Evolutionary conservation across 2,888 invertebrate species (phyloP).

Genomic region (Yponomeuta sedellus): DNA sequence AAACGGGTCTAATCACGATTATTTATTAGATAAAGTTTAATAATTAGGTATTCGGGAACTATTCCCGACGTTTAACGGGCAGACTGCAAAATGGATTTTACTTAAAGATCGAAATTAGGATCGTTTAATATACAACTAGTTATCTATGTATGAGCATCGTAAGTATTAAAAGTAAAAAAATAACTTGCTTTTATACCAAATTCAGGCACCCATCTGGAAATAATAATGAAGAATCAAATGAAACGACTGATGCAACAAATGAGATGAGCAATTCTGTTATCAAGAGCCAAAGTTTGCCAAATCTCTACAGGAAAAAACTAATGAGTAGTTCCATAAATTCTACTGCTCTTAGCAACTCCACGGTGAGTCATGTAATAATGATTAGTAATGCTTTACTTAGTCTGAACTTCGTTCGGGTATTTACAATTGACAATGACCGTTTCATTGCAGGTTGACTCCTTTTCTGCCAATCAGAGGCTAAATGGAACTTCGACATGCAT

Average conservation of each 20-base stretch:
- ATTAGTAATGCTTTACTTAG: background rate
- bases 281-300: constrained; percentile 89
- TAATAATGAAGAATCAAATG: constrained; percentile 80
- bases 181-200: constrained; percentile 5
- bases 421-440: background rate
- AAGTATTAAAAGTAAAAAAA: too few relatives aligned
- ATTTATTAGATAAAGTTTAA: too few relatives aligned
- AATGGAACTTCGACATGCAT: constrained; percentile 61
- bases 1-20: too few relatives aligned
- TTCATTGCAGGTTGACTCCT: constrained; percentile 66
- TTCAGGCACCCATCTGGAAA: constrained; percentile 86
- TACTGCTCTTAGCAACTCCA: constrained; percentile 80
- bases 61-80: too few relatives aligned
- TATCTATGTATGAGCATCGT: too few relatives aligned
- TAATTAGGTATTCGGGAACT: too few relatives aligned
- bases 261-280: constrained; percentile 77
- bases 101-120: too few relatives aligned
- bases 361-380: constrained; percentile 70
- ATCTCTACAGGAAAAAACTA: constrained; percentile 77
- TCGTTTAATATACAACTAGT: too few relatives aligned
- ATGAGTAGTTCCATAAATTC: constrained; percentile 71
- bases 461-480: constrained; percentile 64
- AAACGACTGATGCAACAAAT: constrained; percentile 70
- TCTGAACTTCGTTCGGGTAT: background rate
- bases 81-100: too few relatives aligned